Percentiles rank a stretch among this genome's conserved stretches.
Evolutionary conservation across 2,113 vertebrate species (phyloP).

Genomic region (Oryzias melastigma): DNA sequence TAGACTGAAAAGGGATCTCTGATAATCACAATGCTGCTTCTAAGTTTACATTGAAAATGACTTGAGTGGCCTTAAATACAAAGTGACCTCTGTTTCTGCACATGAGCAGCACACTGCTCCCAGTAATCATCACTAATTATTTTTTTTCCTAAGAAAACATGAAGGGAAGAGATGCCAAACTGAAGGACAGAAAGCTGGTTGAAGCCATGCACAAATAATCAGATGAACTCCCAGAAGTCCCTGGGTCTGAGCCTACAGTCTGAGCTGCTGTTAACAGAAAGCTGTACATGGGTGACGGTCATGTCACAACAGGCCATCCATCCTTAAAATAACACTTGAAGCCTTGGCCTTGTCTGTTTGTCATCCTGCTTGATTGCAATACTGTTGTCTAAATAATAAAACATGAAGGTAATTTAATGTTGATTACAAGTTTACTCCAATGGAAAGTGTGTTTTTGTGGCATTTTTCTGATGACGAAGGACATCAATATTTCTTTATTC

Average conservation of each 20-base stretch:
- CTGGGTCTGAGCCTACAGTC: background rate
- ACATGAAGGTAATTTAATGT: constrained; percentile 3
- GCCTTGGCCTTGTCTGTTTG: constrained; percentile 9
- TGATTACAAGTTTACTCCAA: background rate
- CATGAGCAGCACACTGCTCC: background rate
- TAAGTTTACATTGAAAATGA: background rate
- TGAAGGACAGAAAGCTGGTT: background rate
- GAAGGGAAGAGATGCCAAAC: background rate
- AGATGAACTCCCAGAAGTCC: background rate
- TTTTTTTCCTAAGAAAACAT: background rate
- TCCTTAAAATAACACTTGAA: constrained; percentile 2
- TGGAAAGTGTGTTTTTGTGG: too few relatives aligned
- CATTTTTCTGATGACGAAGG: too few relatives aligned
- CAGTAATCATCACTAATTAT: background rate
- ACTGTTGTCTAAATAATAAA: background rate
- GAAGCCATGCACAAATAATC: background rate
- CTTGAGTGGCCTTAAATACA: background rate
- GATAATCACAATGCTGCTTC: background rate
- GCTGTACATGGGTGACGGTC: background rate
- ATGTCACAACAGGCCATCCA: background rate
- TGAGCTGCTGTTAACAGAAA: background rate
- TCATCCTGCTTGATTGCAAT: background rate
- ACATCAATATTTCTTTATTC: too few relatives aligned
- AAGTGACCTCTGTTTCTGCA: background rate
- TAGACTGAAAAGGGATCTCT: too few relatives aligned